Conservation (phyloP, 1,140 invertebrate genomes). For the Drosophila rhopaloa region DNA sequence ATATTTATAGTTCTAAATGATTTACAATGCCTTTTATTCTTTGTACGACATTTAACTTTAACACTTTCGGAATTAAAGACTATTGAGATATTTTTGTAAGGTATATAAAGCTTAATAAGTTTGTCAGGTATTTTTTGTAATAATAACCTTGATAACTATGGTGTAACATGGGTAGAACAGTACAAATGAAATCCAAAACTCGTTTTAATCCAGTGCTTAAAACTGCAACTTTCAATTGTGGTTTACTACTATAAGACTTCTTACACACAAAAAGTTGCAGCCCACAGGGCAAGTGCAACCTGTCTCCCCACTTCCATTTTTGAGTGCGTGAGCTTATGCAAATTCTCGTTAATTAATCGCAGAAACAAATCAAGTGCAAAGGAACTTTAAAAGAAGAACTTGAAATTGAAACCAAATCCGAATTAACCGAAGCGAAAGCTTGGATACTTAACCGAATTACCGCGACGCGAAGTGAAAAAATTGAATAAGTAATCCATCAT, state of each 20-base stretch:
- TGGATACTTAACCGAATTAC: constrained; percentile 1
- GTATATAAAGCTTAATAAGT: too few species aligned
- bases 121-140: too few species aligned
- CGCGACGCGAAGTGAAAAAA: constrained; percentile 48
- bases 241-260: not conserved
- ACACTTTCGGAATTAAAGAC: too few species aligned
- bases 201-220: not conserved
- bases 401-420: constrained; percentile 21
- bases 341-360: constrained; percentile 65
- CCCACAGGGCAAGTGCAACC: constrained; percentile 30
- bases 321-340: constrained; percentile 49
- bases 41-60: too few species aligned
- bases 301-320: constrained; percentile 16
- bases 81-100: too few species aligned
- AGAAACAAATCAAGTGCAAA: constrained; percentile 64
- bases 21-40: too few species aligned
- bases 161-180: too few species aligned
- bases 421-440: constrained; percentile 8
- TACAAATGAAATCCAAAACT: not conserved
- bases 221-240: constrained; percentile 24
- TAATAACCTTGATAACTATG: too few species aligned
- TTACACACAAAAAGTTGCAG: not conserved
- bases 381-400: constrained; percentile 17
- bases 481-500: constrained; percentile 84
- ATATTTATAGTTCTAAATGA: too few species aligned